These are phyloP conservation scores for Choloepus hoffmanni DNA, from an alignment of 2,113 vertebrate genomes.

Conservation along the genomic window DNA sequence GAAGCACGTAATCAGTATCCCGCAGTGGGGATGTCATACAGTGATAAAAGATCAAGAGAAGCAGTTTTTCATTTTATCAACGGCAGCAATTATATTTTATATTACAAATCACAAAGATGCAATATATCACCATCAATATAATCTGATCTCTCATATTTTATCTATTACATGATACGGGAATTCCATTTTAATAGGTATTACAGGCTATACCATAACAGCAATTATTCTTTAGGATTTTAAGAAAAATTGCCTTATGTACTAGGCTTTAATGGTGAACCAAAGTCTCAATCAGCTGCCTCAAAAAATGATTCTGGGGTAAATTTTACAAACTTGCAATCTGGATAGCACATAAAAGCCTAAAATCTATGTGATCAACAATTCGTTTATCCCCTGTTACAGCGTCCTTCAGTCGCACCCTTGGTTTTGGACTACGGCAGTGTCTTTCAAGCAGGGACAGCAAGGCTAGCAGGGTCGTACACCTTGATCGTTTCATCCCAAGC, in stretches of 20 bases:
- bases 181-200: slow-evolving; percentile 64
- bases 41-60: slow-evolving; percentile 69
- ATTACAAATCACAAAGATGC: slow-evolving; percentile 79
- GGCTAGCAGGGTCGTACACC: slow-evolving; percentile 92
- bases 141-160: slow-evolving; percentile 43
- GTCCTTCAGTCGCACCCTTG: not conserved
- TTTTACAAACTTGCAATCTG: slow-evolving; percentile 56
- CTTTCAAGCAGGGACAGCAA: slow-evolving; percentile 84
- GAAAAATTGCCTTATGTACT: slow-evolving; percentile 71
- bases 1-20: too few species aligned
- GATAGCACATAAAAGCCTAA: slow-evolving; percentile 33
- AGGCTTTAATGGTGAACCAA: slow-evolving; percentile 33
- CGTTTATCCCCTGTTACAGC: slow-evolving; percentile 1
- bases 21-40: slow-evolving; percentile 61
- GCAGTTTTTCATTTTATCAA: slow-evolving; percentile 79
- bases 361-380: slow-evolving; percentile 25
- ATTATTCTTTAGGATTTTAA: slow-evolving; percentile 67
- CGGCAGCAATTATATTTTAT: slow-evolving; percentile 73
- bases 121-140: slow-evolving; percentile 72
- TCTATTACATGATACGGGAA: slow-evolving; percentile 46
- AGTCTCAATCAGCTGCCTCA: slow-evolving; percentile 51
- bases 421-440: not conserved
- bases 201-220: slow-evolving; percentile 30
- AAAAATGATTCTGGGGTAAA: slow-evolving; percentile 33
- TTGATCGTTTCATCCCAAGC: slow-evolving; percentile 98